Evolutionary conservation across 2,113 vertebrate species (phyloP).

Genomic region (Jacana jacana): DNA sequence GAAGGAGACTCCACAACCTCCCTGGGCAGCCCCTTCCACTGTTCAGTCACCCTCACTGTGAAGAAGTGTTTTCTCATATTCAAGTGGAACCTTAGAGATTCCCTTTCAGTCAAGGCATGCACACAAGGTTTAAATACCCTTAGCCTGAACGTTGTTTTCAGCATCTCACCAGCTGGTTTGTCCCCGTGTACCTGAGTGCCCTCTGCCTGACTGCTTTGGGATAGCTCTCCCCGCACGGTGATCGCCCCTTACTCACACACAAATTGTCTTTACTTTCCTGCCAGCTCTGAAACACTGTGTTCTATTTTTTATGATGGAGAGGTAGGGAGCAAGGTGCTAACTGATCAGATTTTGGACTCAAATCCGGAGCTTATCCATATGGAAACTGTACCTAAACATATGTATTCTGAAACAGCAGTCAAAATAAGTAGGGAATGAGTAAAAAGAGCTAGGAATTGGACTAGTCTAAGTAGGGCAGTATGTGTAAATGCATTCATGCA

Average conservation of each 20-base stretch:
- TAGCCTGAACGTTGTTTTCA: neutral
- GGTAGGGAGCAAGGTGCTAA: neutral
- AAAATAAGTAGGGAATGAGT: neutral
- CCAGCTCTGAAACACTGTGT: neutral
- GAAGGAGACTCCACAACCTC: too few relatives aligned
- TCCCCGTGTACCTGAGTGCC: neutral
- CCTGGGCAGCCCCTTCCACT: too few relatives aligned
- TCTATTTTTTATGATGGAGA: neutral
- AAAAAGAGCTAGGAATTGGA: too few relatives aligned
- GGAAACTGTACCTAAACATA: neutral
- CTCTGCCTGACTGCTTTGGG: neutral
- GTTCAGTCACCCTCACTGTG: too few relatives aligned
- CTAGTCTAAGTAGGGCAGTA: neutral
- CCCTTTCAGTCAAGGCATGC: neutral
- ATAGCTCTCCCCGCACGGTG: fast-evolving
- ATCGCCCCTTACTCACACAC: neutral
- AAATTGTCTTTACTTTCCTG: neutral
- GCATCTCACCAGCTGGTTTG: neutral
- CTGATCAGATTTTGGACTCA: neutral
- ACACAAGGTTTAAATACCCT: neutral
- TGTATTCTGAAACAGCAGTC: neutral
- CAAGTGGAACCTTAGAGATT: too few relatives aligned
- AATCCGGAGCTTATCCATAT: neutral
- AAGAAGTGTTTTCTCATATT: too few relatives aligned
- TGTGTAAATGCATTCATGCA: neutral